These are phyloP conservation scores for Mactromeris polynyma DNA, from an alignment of 2,888 invertebrate genomes.

Conservation along the genomic window DNA sequence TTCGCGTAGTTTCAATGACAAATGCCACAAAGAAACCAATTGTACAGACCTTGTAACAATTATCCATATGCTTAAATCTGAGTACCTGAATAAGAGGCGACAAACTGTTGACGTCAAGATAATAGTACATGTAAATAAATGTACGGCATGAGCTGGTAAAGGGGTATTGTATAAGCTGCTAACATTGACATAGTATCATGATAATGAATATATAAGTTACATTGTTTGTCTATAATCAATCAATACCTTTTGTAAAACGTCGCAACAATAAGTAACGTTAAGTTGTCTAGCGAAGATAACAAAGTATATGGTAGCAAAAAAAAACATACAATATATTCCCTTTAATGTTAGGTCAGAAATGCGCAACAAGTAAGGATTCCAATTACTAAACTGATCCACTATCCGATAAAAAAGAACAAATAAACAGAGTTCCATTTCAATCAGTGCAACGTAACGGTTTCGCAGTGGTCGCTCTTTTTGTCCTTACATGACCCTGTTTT, in stretches of 20 bases:
- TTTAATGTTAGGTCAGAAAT: too few relatives aligned
- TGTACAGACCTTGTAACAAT: too few relatives aligned
- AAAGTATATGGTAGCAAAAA: not conserved
- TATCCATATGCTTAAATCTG: too few relatives aligned
- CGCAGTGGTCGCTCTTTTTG: not conserved
- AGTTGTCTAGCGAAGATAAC: not conserved
- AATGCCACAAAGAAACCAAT: too few relatives aligned
- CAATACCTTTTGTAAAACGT: not conserved
- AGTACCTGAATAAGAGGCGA: not conserved
- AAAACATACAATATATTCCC: not conserved
- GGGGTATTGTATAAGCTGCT: not conserved
- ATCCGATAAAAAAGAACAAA: not conserved
- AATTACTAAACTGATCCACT: not conserved
- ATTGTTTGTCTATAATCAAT: not conserved
- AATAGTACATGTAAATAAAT: too few relatives aligned
- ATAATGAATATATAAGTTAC: not conserved
- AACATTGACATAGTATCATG: not conserved
- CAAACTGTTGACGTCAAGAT: not conserved
- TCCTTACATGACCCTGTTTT: not conserved
- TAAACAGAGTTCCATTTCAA: not conserved
- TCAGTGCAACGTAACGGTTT: not conserved
- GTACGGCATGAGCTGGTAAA: not conserved
- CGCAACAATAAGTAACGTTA: not conserved
- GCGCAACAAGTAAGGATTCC: not conserved
- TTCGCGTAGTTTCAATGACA: too few relatives aligned